Evolutionary conservation across 2,888 invertebrate genomes (phyloP), one percentile per base, ranked within the genome.

Genomic region (Parnassius glacialis): DNA sequence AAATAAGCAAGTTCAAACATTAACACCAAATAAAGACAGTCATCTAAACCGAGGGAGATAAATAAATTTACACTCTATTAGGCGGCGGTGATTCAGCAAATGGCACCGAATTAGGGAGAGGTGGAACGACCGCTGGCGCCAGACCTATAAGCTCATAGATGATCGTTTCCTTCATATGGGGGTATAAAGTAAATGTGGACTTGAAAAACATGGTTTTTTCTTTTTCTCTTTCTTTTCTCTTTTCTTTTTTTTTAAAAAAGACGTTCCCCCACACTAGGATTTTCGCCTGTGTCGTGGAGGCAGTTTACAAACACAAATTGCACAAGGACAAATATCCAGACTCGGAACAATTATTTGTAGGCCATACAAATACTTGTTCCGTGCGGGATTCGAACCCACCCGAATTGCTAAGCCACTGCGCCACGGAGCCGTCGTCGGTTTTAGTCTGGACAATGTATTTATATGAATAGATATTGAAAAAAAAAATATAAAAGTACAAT

Each of bases 11-110:
- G 67, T 65, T 61, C 60, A 67, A 70, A 65, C 68, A 65, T 67
- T 68, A 69, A 62, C 60, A 65, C 65, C 64, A 67, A 68, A 69
- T 67, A 64, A 67, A 67, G 71, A 68, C 66, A 70, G 70, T 70
- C 70, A 69, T 69, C 61, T 59, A 60, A 64, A 55, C 45, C 41
- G 53, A 58, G 53, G 70, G 68, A 75, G 80, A 83, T 84, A 83
- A 79, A 80, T 81, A 80, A 78, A 81, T 83, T 84, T 81, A 80
- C 85, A 83, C 82, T 76, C 80, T 84, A 85, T 86, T 86, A 84
- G 75, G 71, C 72, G 62, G 70, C 70, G 72, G 78, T 85, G 87
- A 86, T 78, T 86, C 86, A 83, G 83, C 86, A 78, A 76, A 78
- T 74, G 74, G 71, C 65, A 65, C 52, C 44, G 63, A 64, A 62